Evolutionary conservation across 2,113 vertebrate species (phyloP).

Genomic region (Odontesthes bonariensis): DNA sequence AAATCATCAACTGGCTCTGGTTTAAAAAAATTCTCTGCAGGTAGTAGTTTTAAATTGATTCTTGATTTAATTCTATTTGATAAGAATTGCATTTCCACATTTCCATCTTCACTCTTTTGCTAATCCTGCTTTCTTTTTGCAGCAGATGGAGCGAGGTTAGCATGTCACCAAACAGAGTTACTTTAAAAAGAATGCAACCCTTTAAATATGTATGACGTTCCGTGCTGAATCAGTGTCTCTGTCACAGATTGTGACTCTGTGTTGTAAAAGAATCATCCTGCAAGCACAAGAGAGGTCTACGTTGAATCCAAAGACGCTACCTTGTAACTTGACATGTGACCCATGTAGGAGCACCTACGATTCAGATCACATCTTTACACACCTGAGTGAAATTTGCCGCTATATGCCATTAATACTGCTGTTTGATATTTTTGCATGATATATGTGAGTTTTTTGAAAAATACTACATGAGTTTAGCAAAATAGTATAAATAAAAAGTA

Average conservation of each 20-base stretch:
- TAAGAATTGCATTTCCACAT: neutral
- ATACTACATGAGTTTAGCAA: neutral
- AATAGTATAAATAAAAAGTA: neutral
- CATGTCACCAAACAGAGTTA: neutral
- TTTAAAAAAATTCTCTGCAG: neutral
- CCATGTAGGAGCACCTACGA: neutral
- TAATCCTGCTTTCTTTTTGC: neutral
- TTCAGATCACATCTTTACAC: neutral
- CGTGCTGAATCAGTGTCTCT: neutral
- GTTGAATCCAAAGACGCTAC: neutral
- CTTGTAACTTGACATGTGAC: neutral
- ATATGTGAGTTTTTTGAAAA: constrained; percentile 16
- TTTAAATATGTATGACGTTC: neutral
- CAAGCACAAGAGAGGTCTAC: neutral
- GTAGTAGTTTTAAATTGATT: neutral
- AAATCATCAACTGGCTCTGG: neutral
- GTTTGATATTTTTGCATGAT: constrained; percentile 63
- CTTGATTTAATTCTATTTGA: neutral
- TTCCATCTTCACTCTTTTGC: neutral
- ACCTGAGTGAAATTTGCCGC: constrained; percentile 33
- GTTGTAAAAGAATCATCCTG: neutral
- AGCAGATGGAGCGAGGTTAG: neutral
- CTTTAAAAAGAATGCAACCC: neutral
- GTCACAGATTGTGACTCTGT: neutral
- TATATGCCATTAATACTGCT: constrained; percentile 63